Percentiles rank a stretch among this genome's conserved stretches.
Evolutionary conservation across 2,113 vertebrate species (phyloP).

Genomic region (Pollachius pollachius): DNA sequence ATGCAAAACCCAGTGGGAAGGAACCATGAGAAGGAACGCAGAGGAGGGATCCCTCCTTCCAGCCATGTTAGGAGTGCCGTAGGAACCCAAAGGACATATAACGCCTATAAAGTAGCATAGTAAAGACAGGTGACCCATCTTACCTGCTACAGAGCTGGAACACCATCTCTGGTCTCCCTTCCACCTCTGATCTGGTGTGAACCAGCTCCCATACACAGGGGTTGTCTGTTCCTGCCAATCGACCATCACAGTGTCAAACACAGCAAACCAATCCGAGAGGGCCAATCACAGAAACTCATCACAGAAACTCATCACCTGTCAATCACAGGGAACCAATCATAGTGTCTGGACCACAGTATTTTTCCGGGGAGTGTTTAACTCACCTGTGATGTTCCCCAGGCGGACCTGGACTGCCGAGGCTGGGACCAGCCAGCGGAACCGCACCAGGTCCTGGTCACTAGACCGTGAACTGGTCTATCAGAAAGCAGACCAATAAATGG

Average conservation of each 20-base stretch:
- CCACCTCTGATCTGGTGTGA: conserved; percentile 86
- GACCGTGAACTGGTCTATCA: conserved; percentile 78
- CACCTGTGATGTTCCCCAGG: conserved; percentile 84
- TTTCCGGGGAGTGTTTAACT: conserved; percentile 11
- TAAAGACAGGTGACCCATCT: neutral
- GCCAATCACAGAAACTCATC: no score
- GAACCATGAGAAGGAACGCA: no score
- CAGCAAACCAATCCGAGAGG: no score
- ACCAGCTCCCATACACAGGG: conserved; percentile 90
- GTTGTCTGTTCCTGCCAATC: conserved; percentile 80
- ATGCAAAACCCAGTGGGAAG: no score
- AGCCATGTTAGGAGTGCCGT: no score
- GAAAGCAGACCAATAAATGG: conserved; percentile 12
- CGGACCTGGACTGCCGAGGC: conserved; percentile 87
- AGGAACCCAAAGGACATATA: no score
- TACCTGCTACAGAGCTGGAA: conserved; percentile 95
- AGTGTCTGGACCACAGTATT: neutral
- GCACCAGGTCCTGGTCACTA: conserved; percentile 88
- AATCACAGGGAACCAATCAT: no score
- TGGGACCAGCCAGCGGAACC: conserved; percentile 94
- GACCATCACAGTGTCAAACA: no score
- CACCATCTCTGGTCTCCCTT: conserved; percentile 88
- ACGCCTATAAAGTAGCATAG: neutral
- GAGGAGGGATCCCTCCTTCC: no score
- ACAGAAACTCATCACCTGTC: no score